Evolutionary conservation across 2,888 invertebrate genomes (phyloP).

Genomic region (Eristalis arbustorum): DNA sequence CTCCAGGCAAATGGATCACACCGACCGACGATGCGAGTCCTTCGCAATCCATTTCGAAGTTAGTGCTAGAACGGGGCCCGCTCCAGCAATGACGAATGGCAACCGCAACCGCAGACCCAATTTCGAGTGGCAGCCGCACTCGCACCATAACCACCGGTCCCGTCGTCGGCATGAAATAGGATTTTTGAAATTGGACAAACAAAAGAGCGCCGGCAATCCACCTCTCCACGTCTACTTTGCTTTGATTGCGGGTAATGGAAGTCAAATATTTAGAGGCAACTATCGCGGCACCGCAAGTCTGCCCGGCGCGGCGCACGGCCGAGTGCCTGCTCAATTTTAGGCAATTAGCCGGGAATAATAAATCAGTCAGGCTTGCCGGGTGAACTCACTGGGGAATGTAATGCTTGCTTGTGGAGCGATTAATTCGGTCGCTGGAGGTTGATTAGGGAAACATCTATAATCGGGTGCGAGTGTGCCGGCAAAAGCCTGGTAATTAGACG

Average conservation of each 20-base stretch:
- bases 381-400: neutral
- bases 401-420: neutral
- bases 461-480: neutral
- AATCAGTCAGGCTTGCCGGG: neutral
- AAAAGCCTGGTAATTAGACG: neutral
- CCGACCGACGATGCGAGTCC: constrained; percentile 9
- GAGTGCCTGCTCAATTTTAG: neutral
- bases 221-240: neutral
- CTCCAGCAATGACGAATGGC: neutral
- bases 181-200: constrained; percentile 5
- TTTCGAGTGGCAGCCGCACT: neutral
- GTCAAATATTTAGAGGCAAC: constrained; percentile 18
- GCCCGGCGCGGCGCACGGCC: too few relatives aligned
- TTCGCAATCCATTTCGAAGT: constrained; percentile 31
- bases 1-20: neutral
- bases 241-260: neutral
- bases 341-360: neutral
- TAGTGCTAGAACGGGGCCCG: constrained; percentile 16
- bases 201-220: neutral
- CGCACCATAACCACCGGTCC: neutral
- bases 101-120: neutral
- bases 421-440: too few relatives aligned
- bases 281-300: neutral
- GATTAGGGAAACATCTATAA: neutral
- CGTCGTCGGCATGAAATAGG: neutral